Evolutionary conservation across 2,797 vertebrate species (phyloP).

Genomic region (Sebastiscus albofasciatus): DNA sequence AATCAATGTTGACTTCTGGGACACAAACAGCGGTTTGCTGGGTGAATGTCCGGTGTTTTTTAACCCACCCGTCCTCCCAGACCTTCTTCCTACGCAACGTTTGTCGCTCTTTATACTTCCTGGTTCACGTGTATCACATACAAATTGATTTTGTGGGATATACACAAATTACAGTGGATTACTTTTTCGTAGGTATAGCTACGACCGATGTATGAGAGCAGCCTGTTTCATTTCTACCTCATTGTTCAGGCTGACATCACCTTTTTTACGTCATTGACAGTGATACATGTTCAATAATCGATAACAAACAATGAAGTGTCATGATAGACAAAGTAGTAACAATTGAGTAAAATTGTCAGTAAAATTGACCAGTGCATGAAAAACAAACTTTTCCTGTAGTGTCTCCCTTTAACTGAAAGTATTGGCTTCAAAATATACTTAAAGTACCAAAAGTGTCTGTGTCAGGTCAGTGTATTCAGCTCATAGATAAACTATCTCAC

Average conservation of each 20-base stretch:
- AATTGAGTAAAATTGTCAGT: neutral
- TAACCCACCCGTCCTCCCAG: neutral
- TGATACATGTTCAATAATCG: neutral
- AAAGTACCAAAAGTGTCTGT: neutral
- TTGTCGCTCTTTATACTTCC: no score
- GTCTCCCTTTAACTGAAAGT: neutral
- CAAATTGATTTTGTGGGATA: neutral
- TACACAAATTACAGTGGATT: neutral
- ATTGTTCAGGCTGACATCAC: neutral
- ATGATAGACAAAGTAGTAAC: no score
- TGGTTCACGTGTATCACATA: no score
- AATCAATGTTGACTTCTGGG: neutral
- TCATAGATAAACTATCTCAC: slow-evolving; percentile 68
- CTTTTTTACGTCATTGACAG: neutral
- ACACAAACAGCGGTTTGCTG: neutral
- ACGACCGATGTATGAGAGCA: neutral
- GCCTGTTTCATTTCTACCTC: neutral
- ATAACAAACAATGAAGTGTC: no score
- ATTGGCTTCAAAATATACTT: neutral
- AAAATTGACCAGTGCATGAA: no score
- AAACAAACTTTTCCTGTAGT: neutral
- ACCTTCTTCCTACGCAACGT: no score
- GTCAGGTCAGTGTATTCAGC: slow-evolving; percentile 3
- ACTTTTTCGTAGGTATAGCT: neutral
- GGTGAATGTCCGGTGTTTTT: neutral